Base-by-base conservation (phyloP, 2,888 invertebrate species). In the Ophion slaviceki region DNA sequence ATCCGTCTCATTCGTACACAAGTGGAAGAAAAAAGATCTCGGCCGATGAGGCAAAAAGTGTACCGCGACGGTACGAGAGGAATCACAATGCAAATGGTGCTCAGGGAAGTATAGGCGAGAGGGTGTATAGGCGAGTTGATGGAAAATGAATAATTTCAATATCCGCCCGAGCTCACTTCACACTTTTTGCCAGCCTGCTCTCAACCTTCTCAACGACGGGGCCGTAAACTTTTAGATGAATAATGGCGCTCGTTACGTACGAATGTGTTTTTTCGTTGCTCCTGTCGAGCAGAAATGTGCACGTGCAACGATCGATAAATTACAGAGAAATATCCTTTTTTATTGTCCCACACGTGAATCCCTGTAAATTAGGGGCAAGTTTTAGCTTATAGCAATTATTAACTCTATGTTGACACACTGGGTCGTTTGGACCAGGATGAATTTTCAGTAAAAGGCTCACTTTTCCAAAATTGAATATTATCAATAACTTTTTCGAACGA, bases 61-160 rank as follows among this genome's bases (percentile, higher is more conserved):
- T 17, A 53, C 17, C 5, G 17, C 5, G 53, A 53, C 17, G 5
- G 17, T 53, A 3, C 53, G 53, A 11, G 53, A 53, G 17, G 14
- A 53, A 77, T 66, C 76, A 67, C 76, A 67, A 67, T 77, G 66
- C 76, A 77, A 77, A 77, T 77, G 67, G 61, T 66, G 20, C 11
- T 68, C 68, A 28, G 32, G 28, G 10, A 64, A 64, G 28, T 47
- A 64, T 7, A 8, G 3, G 17, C 17, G n/a, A 32, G 20, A 7
- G 40, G 6, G 5, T 24, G 62, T 53, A 68, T 72, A 62, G 66
- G 17, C 81, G 79, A 82, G 40, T 40, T 8, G 40, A 40, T 85
- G 82, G 82, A 85, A 82, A 85, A 85, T 85, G 82, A 85, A 82
- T 85, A 79, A 82, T 85, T 85, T 85, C 85, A 85, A 85, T 82